These are phyloP conservation scores for Drosophila nigromelanica DNA, from an alignment of 1,140 invertebrate genomes.

Conservation along the genomic window DNA sequence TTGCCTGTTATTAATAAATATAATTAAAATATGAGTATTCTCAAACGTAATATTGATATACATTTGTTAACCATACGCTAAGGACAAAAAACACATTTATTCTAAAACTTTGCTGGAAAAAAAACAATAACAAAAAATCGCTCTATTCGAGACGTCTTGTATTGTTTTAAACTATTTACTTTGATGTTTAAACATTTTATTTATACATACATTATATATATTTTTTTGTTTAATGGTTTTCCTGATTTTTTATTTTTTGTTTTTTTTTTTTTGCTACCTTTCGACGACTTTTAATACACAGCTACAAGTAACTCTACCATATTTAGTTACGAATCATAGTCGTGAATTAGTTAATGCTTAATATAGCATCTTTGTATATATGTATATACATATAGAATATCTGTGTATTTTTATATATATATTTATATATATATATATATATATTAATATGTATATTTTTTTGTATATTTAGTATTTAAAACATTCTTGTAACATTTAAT, in stretches of 20 bases:
- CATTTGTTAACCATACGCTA: constrained; percentile 31
- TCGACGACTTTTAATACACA: constrained; percentile 38
- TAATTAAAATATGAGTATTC: constrained; percentile 54
- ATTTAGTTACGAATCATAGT: constrained; percentile 34
- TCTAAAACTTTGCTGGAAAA: constrained; percentile 14
- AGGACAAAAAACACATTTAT: constrained; percentile 46
- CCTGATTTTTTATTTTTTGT: neutral
- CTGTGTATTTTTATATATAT: constrained; percentile 26
- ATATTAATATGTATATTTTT: constrained; percentile 32
- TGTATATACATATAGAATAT: constrained; percentile 29
- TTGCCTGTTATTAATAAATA: constrained; percentile 40
- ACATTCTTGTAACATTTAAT: constrained; percentile 74
- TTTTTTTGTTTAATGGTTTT: constrained; percentile 3
- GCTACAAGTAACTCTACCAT: constrained; percentile 57
- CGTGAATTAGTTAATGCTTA: constrained; percentile 15
- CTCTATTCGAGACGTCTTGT: neutral
- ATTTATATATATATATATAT: constrained; percentile 25
- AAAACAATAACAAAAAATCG: constrained; percentile 14
- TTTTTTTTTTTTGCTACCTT: constrained; percentile 1
- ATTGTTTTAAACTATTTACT: neutral
- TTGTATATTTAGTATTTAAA: constrained; percentile 58
- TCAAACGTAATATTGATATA: constrained; percentile 60
- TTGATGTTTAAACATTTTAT: neutral
- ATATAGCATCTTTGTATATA: constrained; percentile 29
- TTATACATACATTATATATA: neutral